Percentiles rank a stretch among this genome's conserved stretches.
Evolutionary conservation across 2,797 vertebrate genomes (phyloP).

Genomic region (Karalla daura): DNA sequence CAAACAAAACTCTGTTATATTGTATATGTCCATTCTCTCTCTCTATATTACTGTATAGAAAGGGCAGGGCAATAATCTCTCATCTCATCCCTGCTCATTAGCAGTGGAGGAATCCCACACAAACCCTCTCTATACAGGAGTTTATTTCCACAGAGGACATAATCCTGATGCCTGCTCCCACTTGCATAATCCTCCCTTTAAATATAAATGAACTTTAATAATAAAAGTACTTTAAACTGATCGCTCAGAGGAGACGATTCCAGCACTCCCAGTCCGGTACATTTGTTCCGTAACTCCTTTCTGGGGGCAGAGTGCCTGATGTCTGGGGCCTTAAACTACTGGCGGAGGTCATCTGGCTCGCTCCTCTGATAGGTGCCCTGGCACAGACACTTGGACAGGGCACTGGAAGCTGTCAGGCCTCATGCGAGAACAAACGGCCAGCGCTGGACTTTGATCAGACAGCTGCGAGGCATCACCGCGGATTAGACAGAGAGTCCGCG

Average conservation of each 20-base stretch:
- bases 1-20: too few species aligned
- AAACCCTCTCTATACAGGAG: background rate
- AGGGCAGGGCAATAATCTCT: background rate
- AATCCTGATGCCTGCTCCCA: background rate
- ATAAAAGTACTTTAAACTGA: background rate
- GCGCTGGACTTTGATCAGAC: slow-evolving; percentile 7
- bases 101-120: background rate
- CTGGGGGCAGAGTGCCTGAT: background rate
- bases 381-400: background rate
- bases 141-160: background rate
- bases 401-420: background rate
- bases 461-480: background rate
- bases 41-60: background rate
- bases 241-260: background rate
- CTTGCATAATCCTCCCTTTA: background rate
- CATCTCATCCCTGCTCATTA: background rate
- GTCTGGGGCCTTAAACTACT: background rate
- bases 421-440: background rate
- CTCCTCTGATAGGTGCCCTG: background rate
- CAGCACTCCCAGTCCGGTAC: background rate
- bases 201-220: background rate
- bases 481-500: slow-evolving; percentile 18
- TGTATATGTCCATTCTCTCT: background rate
- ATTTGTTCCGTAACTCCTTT: background rate
- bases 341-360: background rate